Conservation (phyloP, 2,888 invertebrate genomes). For the Phlogophora meticulosa region DNA sequence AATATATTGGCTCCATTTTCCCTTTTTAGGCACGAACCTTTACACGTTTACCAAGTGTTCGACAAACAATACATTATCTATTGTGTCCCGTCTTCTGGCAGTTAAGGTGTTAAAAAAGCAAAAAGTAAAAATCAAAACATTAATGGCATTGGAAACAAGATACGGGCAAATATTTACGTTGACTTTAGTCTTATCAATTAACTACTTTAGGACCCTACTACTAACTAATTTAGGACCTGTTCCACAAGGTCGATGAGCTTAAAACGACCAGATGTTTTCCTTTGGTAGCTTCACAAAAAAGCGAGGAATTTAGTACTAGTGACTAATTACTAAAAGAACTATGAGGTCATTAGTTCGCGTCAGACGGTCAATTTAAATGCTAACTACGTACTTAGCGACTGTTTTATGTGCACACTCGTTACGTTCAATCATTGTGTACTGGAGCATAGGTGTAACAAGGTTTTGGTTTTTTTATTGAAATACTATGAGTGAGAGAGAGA, state of each 20-base stretch:
- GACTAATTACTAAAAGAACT: constrained; percentile 34
- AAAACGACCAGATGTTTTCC: constrained; percentile 17
- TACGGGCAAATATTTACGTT: constrained; percentile 19
- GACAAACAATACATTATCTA: no score
- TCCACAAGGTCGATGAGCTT: constrained; percentile 38
- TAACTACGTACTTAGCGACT: constrained; percentile 50
- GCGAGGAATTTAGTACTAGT: constrained; percentile 25
- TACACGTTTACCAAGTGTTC: no score
- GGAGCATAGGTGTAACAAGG: constrained; percentile 23
- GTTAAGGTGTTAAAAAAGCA: no score
- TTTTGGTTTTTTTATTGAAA: background rate
- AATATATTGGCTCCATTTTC: background rate
- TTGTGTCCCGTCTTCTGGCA: no score
- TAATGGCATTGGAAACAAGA: constrained; percentile 12
- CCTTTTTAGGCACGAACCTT: background rate
- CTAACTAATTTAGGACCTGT: constrained; percentile 35
- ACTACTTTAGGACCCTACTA: constrained; percentile 35
- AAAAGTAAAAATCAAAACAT: constrained; percentile 12
- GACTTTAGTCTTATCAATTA: constrained; percentile 29
- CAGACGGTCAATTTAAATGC: constrained; percentile 41
- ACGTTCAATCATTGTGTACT: constrained; percentile 9
- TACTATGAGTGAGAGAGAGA: no score
- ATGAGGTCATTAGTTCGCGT: constrained; percentile 45
- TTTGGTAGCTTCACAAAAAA: constrained; percentile 8
- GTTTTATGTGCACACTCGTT: constrained; percentile 24